A percentile compares a stretch with the other conserved stretches of the same genome.
Evolutionary conservation across 1,140 invertebrate species (phyloP).

Genomic region (Cyclina sinensis): DNA sequence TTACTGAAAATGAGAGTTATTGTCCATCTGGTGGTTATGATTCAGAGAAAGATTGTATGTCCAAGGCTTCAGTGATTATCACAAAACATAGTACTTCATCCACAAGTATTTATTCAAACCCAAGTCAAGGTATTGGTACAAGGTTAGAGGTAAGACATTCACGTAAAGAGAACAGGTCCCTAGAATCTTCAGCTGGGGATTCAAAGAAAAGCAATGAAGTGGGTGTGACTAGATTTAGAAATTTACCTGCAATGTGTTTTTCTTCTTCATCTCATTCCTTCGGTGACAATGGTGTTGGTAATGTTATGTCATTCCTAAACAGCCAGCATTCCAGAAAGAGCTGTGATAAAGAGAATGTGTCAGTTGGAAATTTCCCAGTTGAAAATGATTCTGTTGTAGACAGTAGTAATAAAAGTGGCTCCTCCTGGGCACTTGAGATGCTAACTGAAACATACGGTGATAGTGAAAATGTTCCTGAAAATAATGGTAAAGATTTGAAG

Average conservation of each 20-base stretch:
- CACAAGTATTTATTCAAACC: not conserved
- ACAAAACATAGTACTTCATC: not conserved
- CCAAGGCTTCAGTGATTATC: not conserved
- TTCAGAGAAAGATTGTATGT: not conserved
- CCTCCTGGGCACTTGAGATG: not conserved
- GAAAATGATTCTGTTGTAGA: not conserved
- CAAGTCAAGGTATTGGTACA: not conserved
- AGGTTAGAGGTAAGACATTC: no score
- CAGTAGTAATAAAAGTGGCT: not conserved
- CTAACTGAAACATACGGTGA: not conserved
- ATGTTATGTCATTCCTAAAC: slow-evolving; percentile 16
- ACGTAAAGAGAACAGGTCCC: not conserved
- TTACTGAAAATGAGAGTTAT: slow-evolving; percentile 28
- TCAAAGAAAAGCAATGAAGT: not conserved
- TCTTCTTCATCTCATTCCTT: slow-evolving; percentile 51
- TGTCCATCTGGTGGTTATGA: not conserved
- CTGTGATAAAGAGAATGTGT: not conserved
- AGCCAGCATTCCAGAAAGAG: slow-evolving; percentile 17
- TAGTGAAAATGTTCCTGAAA: not conserved
- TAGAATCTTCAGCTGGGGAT: not conserved
- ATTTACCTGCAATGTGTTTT: slow-evolving; percentile 12
- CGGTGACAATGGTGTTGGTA: slow-evolving; percentile 42
- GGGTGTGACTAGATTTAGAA: not conserved
- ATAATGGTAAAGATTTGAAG: not conserved
- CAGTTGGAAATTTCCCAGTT: not conserved